Conservation (phyloP, 2,888 invertebrate species). For the Lamellibrachia columna region DNA sequence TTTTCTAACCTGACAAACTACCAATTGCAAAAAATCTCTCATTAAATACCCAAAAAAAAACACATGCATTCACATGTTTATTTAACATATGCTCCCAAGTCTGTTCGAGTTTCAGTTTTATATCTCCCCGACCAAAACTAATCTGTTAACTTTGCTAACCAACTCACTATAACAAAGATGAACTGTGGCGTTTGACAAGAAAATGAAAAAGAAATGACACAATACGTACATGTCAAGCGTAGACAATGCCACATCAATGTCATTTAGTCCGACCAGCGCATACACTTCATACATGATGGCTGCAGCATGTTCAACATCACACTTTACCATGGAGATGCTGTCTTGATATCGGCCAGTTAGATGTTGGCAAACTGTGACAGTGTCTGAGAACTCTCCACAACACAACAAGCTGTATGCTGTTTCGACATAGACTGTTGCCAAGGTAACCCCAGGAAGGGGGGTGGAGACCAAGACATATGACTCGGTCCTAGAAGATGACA, state of each 20-base stretch:
- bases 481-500: not conserved
- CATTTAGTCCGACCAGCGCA: not conserved
- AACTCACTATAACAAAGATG: too few relatives aligned
- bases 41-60: too few relatives aligned
- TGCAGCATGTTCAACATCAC: not conserved
- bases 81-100: too few relatives aligned
- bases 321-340: too few relatives aligned
- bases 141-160: too few relatives aligned
- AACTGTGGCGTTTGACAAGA: too few relatives aligned
- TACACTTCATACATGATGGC: constrained; percentile 6
- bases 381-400: constrained; percentile 4
- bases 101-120: too few relatives aligned
- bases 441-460: not conserved
- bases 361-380: not conserved
- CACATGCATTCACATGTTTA: too few relatives aligned
- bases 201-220: not conserved
- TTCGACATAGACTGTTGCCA: not conserved
- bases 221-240: not conserved
- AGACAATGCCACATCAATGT: not conserved
- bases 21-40: too few relatives aligned
- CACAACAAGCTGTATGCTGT: not conserved
- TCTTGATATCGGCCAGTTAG: not conserved
- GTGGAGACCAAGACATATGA: not conserved
- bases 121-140: not conserved
- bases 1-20: too few relatives aligned